A percentile compares a stretch with the other conserved stretches of the same genome.
Conservation (phyloP, 2,797 vertebrate genomes). For the Orestias chungarensis region DNA sequence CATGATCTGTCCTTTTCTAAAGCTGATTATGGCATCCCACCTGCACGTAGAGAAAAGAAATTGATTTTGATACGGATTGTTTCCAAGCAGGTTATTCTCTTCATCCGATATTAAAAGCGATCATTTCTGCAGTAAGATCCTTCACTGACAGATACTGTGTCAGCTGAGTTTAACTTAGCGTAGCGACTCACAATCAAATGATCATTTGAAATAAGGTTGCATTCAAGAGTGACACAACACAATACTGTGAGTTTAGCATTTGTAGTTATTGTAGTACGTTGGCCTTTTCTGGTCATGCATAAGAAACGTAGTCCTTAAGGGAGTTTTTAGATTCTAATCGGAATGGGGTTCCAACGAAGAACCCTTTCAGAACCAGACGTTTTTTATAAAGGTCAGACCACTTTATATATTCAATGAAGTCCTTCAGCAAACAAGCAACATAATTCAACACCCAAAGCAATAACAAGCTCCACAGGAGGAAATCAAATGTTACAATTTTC, state of each 20-base stretch:
- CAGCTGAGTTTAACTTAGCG: constrained; percentile 12
- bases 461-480: constrained; percentile 31
- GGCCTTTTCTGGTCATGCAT: constrained; percentile 7
- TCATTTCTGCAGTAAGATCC: neutral
- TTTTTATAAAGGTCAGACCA: constrained; percentile 15
- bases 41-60: constrained; percentile 45
- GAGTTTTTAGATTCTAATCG: constrained; percentile 26
- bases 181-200: constrained; percentile 4
- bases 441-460: constrained; percentile 31
- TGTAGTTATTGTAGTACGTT: neutral
- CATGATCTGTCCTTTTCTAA: constrained; percentile 60
- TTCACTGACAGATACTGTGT: constrained; percentile 5
- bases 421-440: constrained; percentile 50
- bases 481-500: constrained; percentile 27
- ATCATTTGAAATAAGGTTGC: constrained; percentile 11
- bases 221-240: neutral
- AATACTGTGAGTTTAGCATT: neutral
- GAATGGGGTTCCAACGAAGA: constrained; percentile 15
- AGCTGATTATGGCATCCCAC: constrained; percentile 52
- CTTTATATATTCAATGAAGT: constrained; percentile 5
- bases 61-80: neutral
- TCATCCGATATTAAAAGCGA: neutral
- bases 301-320: neutral
- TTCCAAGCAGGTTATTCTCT: neutral
- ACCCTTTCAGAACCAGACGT: neutral